phyloP scores from a whole-genome alignment of 2,797 vertebrate genomes.

The Hafferia zeledoni region DNA sequence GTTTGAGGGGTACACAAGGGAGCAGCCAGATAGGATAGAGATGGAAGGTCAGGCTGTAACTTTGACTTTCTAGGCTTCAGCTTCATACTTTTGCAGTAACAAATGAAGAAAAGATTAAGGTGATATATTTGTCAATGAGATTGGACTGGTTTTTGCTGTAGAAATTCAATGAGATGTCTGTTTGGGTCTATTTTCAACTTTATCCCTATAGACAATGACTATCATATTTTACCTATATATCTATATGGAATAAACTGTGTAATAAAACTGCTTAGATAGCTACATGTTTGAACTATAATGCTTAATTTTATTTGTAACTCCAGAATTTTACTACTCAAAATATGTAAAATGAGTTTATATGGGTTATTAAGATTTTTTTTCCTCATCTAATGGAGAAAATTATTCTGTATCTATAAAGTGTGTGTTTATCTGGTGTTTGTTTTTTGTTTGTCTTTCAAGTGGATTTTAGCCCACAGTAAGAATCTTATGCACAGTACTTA shows the following conservation, averaged over 20 bases:
- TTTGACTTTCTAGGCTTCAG: slow-evolving; percentile 51
- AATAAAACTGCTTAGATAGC: neutral
- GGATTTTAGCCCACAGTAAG: neutral
- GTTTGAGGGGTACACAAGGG: slow-evolving; percentile 52
- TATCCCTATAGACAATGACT: neutral
- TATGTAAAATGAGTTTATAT: neutral
- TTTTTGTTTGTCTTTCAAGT: neutral
- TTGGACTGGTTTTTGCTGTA: neutral
- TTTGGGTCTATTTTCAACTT: neutral
- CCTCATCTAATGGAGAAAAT: neutral
- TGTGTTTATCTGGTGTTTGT: neutral
- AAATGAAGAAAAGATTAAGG: neutral
- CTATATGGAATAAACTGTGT: neutral
- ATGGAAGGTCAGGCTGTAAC: slow-evolving; percentile 30
- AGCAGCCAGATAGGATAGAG: neutral
- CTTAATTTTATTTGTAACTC: neutral
- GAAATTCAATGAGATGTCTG: neutral
- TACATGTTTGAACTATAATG: neutral
- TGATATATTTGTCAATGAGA: neutral
- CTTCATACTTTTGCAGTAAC: neutral
- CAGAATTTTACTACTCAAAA: neutral
- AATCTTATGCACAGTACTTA: neutral
- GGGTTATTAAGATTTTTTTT: neutral
- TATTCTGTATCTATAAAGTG: neutral
- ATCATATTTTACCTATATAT: neutral